Evolutionary conservation across 2,113 vertebrate species (phyloP).

Genomic region (Tetraodon nigroviridis): DNA sequence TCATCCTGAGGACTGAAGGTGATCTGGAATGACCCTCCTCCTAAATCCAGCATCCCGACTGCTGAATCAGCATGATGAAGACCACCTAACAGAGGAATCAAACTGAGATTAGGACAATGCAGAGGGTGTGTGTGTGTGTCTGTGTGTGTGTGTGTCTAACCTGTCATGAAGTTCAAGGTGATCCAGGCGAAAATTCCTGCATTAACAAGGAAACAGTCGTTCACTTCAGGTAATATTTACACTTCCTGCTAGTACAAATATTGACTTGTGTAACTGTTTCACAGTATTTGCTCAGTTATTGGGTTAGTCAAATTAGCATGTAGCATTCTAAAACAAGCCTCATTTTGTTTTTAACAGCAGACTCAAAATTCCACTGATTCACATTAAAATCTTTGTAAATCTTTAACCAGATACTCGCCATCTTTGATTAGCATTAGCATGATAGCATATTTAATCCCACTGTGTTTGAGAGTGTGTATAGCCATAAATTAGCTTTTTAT

Average conservation of each 20-base stretch:
- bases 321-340: not conserved
- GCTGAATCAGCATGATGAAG: slow-evolving; percentile 72
- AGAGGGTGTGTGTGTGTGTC: not conserved
- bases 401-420: no score
- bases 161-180: slow-evolving; percentile 91
- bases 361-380: no score
- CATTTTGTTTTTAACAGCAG: no score
- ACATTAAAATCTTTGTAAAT: no score
- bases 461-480: no score
- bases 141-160: slow-evolving; percentile 57
- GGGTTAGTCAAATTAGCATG: not conserved
- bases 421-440: no score
- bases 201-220: not conserved
- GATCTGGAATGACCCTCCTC: slow-evolving; percentile 94
- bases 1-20: slow-evolving; percentile 84
- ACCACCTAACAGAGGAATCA: slow-evolving; percentile 67
- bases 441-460: no score
- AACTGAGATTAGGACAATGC: not conserved
- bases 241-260: no score
- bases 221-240: not conserved
- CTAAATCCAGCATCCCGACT: slow-evolving; percentile 91
- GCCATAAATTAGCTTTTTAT: no score
- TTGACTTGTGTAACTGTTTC: no score
- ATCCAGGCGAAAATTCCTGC: slow-evolving; percentile 94
- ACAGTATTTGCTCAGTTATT: no score